Evolutionary conservation across 2,888 invertebrate genomes (phyloP), one percentile per base, ranked within the genome.

Genomic region (Andrena marginata): DNA sequence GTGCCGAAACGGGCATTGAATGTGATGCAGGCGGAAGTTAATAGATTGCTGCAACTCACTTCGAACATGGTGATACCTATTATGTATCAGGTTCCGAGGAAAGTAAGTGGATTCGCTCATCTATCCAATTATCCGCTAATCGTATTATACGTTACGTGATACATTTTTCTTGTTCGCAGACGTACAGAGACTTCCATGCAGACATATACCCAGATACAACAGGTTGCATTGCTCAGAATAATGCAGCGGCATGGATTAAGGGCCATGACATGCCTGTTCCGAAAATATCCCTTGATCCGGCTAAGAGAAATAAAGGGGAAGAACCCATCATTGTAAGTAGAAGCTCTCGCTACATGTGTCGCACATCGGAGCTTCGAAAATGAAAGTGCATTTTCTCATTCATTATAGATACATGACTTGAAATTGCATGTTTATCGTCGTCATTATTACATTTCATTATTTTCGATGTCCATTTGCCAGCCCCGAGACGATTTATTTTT

Each of bases 1-100:
- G 97, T 99, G 64, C 98, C 99, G 6, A 99, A 99, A 95, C 95
- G 98, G 77, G 98, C 98, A 0, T 95, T 99, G 54, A 97, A 97
- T 89, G 98, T 99, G n/a, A 99, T 99, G 99, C 97, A 98, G 89
- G 99, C 98, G 0, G 99, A 99, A 94, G 99, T 99, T 4, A 98
- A 99, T 94, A 95, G 99, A 85, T 95, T 99, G 64, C 95, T 99
- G 74, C 97, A 99, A 92, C 95, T 99, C 76, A 97, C 98, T 4
- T 97, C 98, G 75, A 96, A 96, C 76, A 96, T 97, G 85, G 97
- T 99, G 60, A 96, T 98, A 91, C 99, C 99, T 23, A 97, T 99
- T 85, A 98, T 98, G 95, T 99, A 99, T 94, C 98, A 98, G 94
- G 98, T 98, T 88, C 98, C 98, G 13, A 95, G 98, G 91, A 98